Evolutionary conservation across 2,797 vertebrate species (phyloP).

Genomic region (Crax fasciolata): DNA sequence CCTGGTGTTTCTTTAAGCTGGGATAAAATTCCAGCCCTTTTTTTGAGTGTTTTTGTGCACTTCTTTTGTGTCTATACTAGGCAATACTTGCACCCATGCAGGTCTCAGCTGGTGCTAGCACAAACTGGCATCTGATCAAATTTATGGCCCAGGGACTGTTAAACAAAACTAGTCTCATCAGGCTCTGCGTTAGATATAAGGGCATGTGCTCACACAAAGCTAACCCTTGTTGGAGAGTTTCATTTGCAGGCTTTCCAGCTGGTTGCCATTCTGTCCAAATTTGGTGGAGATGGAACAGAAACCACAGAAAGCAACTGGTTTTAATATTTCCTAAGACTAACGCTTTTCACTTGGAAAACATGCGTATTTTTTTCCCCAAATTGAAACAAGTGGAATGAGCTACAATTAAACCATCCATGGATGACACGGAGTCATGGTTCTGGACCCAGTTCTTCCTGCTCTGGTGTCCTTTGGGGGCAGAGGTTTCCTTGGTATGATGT

Average conservation of each 20-base stretch:
- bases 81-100: not conserved
- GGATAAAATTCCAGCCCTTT: not conserved
- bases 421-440: not conserved
- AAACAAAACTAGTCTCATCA: not conserved
- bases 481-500: fast-evolving
- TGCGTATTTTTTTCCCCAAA: fast-evolving
- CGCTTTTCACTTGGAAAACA: not conserved
- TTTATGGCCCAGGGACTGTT: not conserved
- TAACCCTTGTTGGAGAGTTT: not conserved
- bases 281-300: not conserved
- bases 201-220: not conserved
- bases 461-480: not conserved
- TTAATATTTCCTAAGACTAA: not conserved
- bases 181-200: not conserved
- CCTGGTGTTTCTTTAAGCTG: not conserved
- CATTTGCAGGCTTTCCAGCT: not conserved
- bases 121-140: not conserved
- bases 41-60: not conserved
- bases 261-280: not conserved
- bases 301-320: not conserved
- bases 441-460: fast-evolving
- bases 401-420: not conserved
- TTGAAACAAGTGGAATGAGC: not conserved
- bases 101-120: conserved; percentile 5
- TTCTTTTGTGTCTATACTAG: not conserved